Evolutionary conservation across 1,140 invertebrate genomes (phyloP).

Genomic region (Heliconius congener): DNA sequence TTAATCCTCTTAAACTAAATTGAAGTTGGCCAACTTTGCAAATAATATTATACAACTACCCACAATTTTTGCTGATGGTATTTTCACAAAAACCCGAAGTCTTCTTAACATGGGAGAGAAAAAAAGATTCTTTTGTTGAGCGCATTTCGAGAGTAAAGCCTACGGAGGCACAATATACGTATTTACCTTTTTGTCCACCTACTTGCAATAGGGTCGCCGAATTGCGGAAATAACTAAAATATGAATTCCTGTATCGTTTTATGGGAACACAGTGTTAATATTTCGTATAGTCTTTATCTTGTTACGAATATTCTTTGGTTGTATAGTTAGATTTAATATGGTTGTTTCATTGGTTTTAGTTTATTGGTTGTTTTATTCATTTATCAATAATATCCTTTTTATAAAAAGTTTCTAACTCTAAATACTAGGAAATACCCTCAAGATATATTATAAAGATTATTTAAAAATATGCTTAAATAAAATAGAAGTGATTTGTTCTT

Average conservation of each 20-base stretch:
- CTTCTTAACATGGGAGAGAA: slow-evolving; percentile 74
- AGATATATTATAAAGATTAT: too few species aligned
- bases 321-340: neutral
- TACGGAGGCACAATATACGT: slow-evolving; percentile 68
- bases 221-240: slow-evolving; percentile 17
- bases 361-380: neutral
- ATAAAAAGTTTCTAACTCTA: too few species aligned
- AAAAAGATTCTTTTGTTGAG: slow-evolving; percentile 74
- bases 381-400: too few species aligned
- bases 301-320: neutral
- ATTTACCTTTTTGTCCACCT: slow-evolving; percentile 71
- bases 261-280: neutral
- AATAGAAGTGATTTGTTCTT: too few species aligned
- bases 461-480: too few species aligned
- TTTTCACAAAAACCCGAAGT: slow-evolving; percentile 55
- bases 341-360: neutral
- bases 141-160: slow-evolving; percentile 71
- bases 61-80: slow-evolving; percentile 52
- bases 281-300: neutral
- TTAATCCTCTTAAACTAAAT: slow-evolving; percentile 10
- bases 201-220: slow-evolving; percentile 47
- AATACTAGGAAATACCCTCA: too few species aligned
- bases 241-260: neutral
- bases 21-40: slow-evolving; percentile 8
- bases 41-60: slow-evolving; percentile 18